Conservation (phyloP, 2,113 vertebrate species). For the Antigone vipio region DNA sequence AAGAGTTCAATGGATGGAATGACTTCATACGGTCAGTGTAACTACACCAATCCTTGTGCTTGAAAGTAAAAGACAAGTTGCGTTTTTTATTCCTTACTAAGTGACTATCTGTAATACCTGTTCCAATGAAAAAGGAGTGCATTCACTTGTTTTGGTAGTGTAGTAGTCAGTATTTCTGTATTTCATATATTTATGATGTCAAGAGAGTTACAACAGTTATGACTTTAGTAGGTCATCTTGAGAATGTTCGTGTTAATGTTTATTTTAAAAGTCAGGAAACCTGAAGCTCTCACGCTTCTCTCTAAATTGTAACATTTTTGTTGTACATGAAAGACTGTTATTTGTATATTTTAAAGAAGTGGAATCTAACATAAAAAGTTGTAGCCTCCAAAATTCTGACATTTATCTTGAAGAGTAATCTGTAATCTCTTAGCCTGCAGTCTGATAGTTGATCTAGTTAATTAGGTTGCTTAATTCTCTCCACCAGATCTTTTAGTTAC, state of each 20-base stretch:
- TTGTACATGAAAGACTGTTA: background rate
- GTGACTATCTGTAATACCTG: background rate
- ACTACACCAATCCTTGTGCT: background rate
- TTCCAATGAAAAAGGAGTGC: background rate
- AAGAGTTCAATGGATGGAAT: slow-evolving; percentile 74
- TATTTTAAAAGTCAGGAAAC: background rate
- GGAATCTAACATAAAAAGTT: background rate
- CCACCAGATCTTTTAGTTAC: background rate
- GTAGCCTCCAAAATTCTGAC: background rate
- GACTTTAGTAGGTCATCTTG: background rate
- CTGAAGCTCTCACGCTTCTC: fast-evolving
- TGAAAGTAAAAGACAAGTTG: background rate
- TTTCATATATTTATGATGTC: background rate
- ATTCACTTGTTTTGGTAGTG: background rate
- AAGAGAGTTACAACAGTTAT: background rate
- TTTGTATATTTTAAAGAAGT: background rate
- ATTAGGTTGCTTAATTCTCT: background rate
- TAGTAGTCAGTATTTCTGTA: background rate
- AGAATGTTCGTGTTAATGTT: background rate
- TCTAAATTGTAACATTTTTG: background rate
- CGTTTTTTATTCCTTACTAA: background rate
- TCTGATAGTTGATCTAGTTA: background rate
- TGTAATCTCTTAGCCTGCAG: background rate
- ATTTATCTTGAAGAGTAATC: background rate
- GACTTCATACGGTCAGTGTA: slow-evolving; percentile 82